phyloP scores from a whole-genome alignment of 2,888 invertebrate species.

The Urechis unicinctus region DNA sequence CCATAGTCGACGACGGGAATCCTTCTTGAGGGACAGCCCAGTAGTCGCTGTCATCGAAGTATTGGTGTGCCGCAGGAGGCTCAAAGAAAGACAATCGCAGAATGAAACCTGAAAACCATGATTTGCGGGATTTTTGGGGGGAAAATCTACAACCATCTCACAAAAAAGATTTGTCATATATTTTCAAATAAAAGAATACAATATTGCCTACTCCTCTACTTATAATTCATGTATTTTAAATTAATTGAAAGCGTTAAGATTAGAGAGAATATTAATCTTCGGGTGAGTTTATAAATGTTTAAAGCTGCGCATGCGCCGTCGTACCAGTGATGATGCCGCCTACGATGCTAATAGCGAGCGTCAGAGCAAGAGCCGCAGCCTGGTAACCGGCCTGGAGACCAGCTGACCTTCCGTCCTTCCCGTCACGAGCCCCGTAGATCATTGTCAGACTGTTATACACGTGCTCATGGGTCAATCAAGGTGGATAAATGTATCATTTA shows the following conservation, averaged over 20 bases:
- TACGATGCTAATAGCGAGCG: conserved; percentile 30
- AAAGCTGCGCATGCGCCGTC: no score
- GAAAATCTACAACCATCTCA: no score
- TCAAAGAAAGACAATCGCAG: neutral
- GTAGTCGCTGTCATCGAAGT: neutral
- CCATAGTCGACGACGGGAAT: no score
- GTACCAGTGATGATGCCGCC: conserved; percentile 39
- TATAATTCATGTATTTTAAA: no score
- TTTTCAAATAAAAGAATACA: no score
- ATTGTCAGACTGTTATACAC: neutral
- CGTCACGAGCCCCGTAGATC: neutral
- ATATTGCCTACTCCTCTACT: no score
- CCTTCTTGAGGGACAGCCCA: neutral
- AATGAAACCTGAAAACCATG: neutral
- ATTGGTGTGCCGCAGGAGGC: neutral
- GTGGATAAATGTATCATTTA: neutral
- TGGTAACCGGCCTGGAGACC: conserved; percentile 33
- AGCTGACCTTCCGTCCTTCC: conserved; percentile 20
- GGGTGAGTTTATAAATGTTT: no score
- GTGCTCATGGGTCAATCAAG: neutral
- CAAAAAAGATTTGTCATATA: no score
- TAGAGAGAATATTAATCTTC: no score
- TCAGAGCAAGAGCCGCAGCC: conserved; percentile 29
- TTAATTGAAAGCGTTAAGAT: no score
- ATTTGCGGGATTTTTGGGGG: neutral